Percentiles rank a stretch among this genome's conserved stretches.
These are phyloP conservation scores for Nasonia vitripennis DNA, from an alignment of 1,140 invertebrate species.

Conservation along the genomic window DNA sequence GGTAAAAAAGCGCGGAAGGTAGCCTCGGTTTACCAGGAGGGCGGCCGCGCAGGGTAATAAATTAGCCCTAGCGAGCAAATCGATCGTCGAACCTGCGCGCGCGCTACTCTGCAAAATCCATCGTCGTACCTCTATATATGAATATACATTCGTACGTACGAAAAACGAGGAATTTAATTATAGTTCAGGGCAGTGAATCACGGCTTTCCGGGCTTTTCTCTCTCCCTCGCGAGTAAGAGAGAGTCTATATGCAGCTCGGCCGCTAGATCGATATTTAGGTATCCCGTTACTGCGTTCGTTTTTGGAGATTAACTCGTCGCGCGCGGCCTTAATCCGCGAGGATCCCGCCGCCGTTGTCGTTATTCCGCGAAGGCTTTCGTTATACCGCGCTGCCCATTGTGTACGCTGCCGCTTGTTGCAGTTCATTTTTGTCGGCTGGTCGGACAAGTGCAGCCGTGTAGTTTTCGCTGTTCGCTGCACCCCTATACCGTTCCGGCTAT, in stretches of 20 bases:
- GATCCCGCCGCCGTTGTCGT: conserved; percentile 10
- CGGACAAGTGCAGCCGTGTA: not conserved
- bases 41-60: conserved; percentile 18
- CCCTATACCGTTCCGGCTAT: not conserved
- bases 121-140: not conserved
- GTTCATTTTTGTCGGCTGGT: not conserved
- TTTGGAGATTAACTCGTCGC: conserved; percentile 43
- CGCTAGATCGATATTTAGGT: conserved; percentile 46
- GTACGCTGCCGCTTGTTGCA: not conserved
- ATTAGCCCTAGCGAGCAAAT: conserved; percentile 49
- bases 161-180: conserved; percentile 54
- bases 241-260: conserved; percentile 1
- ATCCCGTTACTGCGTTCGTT: conserved; percentile 33
- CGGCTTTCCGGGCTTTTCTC: conserved; percentile 13
- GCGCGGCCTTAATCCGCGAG: conserved; percentile 17
- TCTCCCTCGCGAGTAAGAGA: not conserved
- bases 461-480: not conserved
- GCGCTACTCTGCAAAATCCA: conserved; percentile 30
- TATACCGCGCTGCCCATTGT: not conserved
- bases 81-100: conserved; percentile 43
- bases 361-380: conserved; percentile 17
- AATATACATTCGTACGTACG: not conserved
- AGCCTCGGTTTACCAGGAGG: conserved; percentile 30
- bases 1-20: not conserved
- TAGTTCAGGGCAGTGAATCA: conserved; percentile 43